phyloP scores from a whole-genome alignment of 2,113 vertebrate species.

The Tyrannus savana region DNA sequence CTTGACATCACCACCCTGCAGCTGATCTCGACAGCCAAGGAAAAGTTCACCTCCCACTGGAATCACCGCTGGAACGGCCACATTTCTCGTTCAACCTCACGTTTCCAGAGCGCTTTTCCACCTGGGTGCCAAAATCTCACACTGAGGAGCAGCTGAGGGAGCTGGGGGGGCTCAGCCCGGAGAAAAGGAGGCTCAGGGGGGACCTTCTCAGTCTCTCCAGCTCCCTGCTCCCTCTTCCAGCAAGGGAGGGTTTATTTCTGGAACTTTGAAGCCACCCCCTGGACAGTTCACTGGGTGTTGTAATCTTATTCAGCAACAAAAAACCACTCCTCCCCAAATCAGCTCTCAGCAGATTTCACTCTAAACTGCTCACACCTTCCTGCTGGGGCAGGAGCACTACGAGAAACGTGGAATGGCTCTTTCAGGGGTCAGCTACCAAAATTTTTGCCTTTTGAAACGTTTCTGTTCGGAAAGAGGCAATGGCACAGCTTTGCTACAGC shows the following conservation, averaged over 20 bases:
- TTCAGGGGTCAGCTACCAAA: fast-evolving
- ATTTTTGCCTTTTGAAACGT: not conserved
- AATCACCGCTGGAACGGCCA: not conserved
- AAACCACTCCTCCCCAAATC: not conserved
- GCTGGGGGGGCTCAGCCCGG: not conserved
- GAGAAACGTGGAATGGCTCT: fast-evolving
- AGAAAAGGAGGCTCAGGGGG: not conserved
- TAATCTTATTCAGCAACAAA: fast-evolving
- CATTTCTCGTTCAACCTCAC: fast-evolving
- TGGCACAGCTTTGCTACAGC: not conserved
- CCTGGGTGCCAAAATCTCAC: not conserved
- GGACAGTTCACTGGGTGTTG: not conserved
- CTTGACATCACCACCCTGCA: fast-evolving
- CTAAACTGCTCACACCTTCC: not conserved
- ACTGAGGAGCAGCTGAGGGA: not conserved
- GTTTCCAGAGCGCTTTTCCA: not conserved
- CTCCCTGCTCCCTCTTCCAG: not conserved
- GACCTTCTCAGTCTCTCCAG: not conserved
- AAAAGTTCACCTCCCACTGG: not conserved
- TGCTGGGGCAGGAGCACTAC: not conserved
- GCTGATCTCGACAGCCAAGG: fast-evolving
- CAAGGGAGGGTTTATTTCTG: not conserved
- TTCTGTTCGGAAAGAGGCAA: not conserved
- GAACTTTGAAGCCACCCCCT: not conserved
- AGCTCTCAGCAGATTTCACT: not conserved